These are phyloP conservation scores for Trematomus loennbergii DNA, from an alignment of 2,113 vertebrate species.

Conservation along the genomic window DNA sequence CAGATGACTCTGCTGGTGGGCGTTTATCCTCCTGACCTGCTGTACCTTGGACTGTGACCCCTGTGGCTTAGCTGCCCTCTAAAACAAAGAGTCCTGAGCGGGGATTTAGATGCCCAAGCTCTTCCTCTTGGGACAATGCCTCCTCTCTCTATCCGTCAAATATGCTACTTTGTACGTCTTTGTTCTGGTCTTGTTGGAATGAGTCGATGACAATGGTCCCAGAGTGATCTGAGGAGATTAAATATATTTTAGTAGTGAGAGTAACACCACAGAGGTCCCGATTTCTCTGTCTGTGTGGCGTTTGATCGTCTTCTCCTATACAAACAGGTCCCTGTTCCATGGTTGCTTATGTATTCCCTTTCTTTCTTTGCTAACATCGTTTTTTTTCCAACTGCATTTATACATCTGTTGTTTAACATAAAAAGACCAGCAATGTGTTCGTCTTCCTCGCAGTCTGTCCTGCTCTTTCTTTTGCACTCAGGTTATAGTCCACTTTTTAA, in stretches of 20 bases:
- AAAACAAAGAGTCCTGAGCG: constrained; percentile 55
- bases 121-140: constrained; percentile 22
- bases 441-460: too few relatives aligned
- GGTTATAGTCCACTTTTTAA: too few relatives aligned
- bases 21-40: constrained; percentile 69
- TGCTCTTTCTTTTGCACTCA: too few relatives aligned
- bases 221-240: constrained; percentile 17
- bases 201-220: neutral
- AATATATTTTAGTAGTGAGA: neutral
- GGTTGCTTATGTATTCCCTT: too few relatives aligned
- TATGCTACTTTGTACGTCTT: constrained; percentile 63
- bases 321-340: too few relatives aligned
- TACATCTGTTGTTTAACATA: too few relatives aligned
- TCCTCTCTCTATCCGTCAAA: constrained; percentile 44
- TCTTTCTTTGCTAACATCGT: too few relatives aligned
- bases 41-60: constrained; percentile 60
- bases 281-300: neutral
- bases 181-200: constrained; percentile 61
- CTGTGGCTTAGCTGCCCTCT: constrained; percentile 51
- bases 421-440: too few relatives aligned
- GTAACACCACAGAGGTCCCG: neutral
- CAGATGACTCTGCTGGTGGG: constrained; percentile 57
- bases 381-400: too few relatives aligned
- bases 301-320: neutral
- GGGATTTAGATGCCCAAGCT: constrained; percentile 39